Evolutionary conservation across 2,888 invertebrate genomes (phyloP).

Genomic region (Koerneria pararmatus): DNA sequence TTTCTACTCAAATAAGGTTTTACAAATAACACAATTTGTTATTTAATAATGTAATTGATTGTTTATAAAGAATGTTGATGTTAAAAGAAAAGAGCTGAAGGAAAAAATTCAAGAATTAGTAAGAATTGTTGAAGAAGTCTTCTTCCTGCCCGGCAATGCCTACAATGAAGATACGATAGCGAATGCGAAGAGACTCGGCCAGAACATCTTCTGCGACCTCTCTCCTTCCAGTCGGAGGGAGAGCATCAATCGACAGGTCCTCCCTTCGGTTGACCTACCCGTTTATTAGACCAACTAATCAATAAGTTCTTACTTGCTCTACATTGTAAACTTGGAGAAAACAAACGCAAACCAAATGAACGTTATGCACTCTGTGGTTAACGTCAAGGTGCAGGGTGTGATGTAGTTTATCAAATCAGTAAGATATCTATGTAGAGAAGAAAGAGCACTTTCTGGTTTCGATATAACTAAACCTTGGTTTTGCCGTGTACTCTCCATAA

Average conservation of each 20-base stretch:
- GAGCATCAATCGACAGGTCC: slow-evolving; percentile 84
- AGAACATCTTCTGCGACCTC: slow-evolving; percentile 74
- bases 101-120: no score
- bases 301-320: slow-evolving; percentile 23
- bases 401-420: neutral
- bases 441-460: neutral
- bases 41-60: no score
- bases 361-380: neutral
- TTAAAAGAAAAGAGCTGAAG: no score
- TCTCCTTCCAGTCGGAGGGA: slow-evolving; percentile 70
- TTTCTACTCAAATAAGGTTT: no score
- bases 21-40: no score
- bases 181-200: slow-evolving; percentile 81
- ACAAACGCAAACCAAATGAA: no score
- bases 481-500: no score
- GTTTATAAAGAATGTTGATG: no score
- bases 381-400: neutral
- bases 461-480: neutral
- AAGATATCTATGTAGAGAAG: neutral
- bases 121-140: slow-evolving; percentile 23
- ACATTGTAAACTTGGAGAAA: neutral
- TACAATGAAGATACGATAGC: slow-evolving; percentile 79
- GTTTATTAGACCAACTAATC: slow-evolving; percentile 24
- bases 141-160: slow-evolving; percentile 60
- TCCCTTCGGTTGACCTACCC: no score